These are phyloP conservation scores for Plotosus lineatus DNA, from an alignment of 2,113 vertebrate species.

Conservation along the genomic window DNA sequence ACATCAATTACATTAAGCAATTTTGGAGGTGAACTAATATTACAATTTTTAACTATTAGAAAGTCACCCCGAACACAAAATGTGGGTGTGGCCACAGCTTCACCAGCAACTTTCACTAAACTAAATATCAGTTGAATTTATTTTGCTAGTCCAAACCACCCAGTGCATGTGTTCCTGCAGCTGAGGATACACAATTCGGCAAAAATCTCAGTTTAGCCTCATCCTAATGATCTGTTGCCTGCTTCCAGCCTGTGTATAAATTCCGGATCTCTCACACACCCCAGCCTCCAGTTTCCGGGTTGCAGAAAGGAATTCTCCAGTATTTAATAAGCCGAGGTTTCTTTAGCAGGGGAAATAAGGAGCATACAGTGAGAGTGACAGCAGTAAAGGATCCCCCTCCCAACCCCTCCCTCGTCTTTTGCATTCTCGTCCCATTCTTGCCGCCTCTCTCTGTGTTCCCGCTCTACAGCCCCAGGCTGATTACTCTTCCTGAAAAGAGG, in stretches of 20 bases:
- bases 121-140: neutral
- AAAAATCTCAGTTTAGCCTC: neutral
- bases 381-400: slow-evolving; percentile 22
- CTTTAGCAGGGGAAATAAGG: slow-evolving; percentile 39
- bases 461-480: slow-evolving; percentile 1
- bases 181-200: neutral
- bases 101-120: neutral
- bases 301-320: slow-evolving; percentile 51
- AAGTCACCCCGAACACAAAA: neutral
- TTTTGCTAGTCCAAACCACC: neutral
- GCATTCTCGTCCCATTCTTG: neutral
- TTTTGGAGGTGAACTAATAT: neutral
- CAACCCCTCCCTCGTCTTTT: neutral
- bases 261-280: neutral
- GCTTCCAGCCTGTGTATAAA: neutral
- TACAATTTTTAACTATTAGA: neutral
- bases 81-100: too few relatives aligned
- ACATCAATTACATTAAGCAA: neutral
- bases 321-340: slow-evolving; percentile 53
- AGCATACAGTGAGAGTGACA: slow-evolving; percentile 24
- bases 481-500: slow-evolving; percentile 20
- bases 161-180: neutral
- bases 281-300: slow-evolving; percentile 45
- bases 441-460: neutral
- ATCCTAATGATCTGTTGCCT: slow-evolving; percentile 6